Conservation (phyloP, 2,797 vertebrate genomes). For the Hemibagrus guttatus region DNA sequence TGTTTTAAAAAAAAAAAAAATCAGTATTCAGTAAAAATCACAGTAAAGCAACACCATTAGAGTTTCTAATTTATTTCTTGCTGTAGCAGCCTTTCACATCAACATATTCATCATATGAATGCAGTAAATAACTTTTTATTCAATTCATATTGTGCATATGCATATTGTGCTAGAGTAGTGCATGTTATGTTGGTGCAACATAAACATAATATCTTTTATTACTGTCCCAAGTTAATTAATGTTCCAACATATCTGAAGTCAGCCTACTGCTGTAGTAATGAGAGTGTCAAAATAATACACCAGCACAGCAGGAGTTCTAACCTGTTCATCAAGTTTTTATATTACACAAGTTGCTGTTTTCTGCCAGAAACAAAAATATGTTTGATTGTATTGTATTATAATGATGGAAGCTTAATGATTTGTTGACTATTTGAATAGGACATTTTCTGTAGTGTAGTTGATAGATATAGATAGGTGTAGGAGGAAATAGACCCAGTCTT, state of each 20-base stretch:
- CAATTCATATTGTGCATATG: too few species aligned
- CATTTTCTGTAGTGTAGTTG: background rate
- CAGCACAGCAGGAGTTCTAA: background rate
- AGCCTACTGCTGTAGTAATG: background rate
- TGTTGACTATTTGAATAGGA: too few species aligned
- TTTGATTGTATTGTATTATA: background rate
- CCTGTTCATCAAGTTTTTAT: background rate
- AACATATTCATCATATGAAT: too few species aligned
- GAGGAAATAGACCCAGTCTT: background rate
- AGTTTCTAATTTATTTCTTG: background rate
- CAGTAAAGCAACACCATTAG: background rate
- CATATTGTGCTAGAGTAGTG: too few species aligned
- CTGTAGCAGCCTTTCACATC: background rate
- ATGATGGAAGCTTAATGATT: background rate
- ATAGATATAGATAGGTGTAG: too few species aligned
- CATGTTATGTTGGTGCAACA: background rate
- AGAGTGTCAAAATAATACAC: background rate
- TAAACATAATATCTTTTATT: background rate
- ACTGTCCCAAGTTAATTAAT: background rate
- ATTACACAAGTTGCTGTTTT: background rate
- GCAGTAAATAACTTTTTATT: too few species aligned
- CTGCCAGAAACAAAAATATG: background rate
- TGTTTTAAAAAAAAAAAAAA: background rate
- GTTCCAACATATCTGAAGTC: background rate
- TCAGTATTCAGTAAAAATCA: background rate